phyloP scores from a whole-genome alignment of 1,140 invertebrate genomes.

The Metaphire vulgaris region DNA sequence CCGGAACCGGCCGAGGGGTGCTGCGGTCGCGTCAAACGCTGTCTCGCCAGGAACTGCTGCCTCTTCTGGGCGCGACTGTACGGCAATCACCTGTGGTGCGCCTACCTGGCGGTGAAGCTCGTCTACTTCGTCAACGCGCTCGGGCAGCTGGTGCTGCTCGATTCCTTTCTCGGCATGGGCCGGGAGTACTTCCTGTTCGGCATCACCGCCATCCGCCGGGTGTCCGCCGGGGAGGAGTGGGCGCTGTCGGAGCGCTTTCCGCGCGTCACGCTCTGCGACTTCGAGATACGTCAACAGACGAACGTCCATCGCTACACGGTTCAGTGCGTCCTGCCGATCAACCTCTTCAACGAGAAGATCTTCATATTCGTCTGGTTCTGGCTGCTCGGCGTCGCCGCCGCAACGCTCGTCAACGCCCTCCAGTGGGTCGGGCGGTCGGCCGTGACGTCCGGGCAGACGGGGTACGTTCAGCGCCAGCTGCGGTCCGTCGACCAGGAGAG shows the following conservation, averaged over 20 bases:
- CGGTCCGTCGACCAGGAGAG: not conserved
- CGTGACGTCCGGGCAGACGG: slow-evolving; percentile 11
- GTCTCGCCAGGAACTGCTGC: slow-evolving; percentile 20
- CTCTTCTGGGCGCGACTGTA: slow-evolving; percentile 24
- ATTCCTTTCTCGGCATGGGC: slow-evolving; percentile 32
- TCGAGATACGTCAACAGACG: slow-evolving; percentile 34
- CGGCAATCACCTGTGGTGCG: slow-evolving; percentile 32
- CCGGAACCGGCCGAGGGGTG: not conserved
- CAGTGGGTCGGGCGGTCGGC: slow-evolving; percentile 12
- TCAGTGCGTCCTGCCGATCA: slow-evolving; percentile 38
- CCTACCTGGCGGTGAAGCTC: slow-evolving; percentile 34
- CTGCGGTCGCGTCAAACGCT: slow-evolving; percentile 1
- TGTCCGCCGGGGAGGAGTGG: slow-evolving; percentile 25
- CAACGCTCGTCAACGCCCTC: slow-evolving; percentile 16
- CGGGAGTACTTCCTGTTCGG: slow-evolving; percentile 32
- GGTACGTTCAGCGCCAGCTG: slow-evolving; percentile 9
- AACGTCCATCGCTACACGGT: slow-evolving; percentile 37
- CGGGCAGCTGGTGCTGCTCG: slow-evolving; percentile 36
- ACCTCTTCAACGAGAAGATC: slow-evolving; percentile 47
- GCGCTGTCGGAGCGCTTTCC: slow-evolving; percentile 32
- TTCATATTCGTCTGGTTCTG: slow-evolving; percentile 48
- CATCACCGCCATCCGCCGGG: slow-evolving; percentile 27
- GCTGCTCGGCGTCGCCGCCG: slow-evolving; percentile 35
- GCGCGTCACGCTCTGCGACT: slow-evolving; percentile 35
- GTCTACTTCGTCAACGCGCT: slow-evolving; percentile 35